Conservation (phyloP, 1,140 invertebrate species). For the Lysiphlebus fabarum region DNA sequence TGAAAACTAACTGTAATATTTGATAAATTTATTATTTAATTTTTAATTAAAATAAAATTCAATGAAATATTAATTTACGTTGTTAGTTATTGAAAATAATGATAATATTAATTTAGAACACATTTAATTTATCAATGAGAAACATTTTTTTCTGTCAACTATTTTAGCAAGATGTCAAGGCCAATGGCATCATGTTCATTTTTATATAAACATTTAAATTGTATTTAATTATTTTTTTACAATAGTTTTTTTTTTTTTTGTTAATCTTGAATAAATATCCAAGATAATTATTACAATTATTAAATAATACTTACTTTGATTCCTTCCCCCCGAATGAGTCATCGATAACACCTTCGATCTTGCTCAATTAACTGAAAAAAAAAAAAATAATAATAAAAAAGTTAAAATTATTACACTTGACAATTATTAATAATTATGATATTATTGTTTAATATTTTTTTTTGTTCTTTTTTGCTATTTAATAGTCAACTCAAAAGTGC, state of each 20-base stretch:
- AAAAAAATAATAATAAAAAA: too few species aligned
- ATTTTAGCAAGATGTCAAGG: conserved; percentile 52
- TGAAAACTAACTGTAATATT: conserved; percentile 18
- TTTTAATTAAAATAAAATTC: background rate
- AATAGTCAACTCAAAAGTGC: background rate
- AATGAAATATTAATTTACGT: too few species aligned
- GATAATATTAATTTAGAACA: too few species aligned
- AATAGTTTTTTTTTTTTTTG: conserved; percentile 1
- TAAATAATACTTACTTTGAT: conserved; percentile 15
- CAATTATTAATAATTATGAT: too few species aligned
- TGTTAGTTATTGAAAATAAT: too few species aligned
- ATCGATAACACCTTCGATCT: conserved; percentile 4
- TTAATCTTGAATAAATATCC: background rate
- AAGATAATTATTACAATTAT: too few species aligned
- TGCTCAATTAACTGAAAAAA: background rate
- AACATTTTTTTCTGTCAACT: conserved; percentile 46
- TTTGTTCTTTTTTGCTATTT: background rate
- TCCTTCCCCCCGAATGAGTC: conserved; percentile 1
- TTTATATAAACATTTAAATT: too few species aligned
- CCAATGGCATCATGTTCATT: conserved; percentile 37
- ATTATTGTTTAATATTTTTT: too few species aligned
- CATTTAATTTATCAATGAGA: conserved; percentile 7
- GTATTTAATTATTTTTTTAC: background rate
- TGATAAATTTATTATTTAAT: too few species aligned
- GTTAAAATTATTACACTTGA: too few species aligned